Evolutionary conservation across 2,888 invertebrate genomes (phyloP), one percentile per base, ranked within the genome.

Genomic region (Cheiracanthium punctorium): DNA sequence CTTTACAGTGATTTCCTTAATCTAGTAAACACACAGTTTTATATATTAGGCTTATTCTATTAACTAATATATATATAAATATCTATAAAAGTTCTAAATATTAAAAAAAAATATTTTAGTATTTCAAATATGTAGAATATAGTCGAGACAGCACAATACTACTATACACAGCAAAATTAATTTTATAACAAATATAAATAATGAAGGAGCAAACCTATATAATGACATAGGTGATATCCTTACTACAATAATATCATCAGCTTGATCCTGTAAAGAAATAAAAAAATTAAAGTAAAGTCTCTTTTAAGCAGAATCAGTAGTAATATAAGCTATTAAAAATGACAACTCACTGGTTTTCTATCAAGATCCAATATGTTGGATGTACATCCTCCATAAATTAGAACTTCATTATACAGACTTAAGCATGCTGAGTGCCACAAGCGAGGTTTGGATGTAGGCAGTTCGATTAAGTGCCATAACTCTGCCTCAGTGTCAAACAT

Each of bases 341-440:
- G n/a, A 5, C 29, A 29, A 33, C 86, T 87, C 76, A 87, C 87
- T 29, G 88, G 81, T n/a, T 74, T 71, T 70, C 80, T 74, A 2
- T 75, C 72, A 4, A 80, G 67, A 28, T 88, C 87, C 32, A 89
- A 89, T 71, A 92, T 91, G 88, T 92, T 91, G 67, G 89, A 90
- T 33, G 81, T 89, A 86, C 91, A 91, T 2, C 92, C 92, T 20
- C 92, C 92, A 90, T 90, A 91, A 48, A 92, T 89, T 4, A 92
- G 82, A 2, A 92, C 89, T 76, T 91, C 90, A 7, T 82, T 81
- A 71, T 71, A 88, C 14, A 77, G 12, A 4, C 89, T 90, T 37
- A 90, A 80, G 52, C 89, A 89, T 5, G 91, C 90, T 5, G 91
- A 91, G 88, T 92, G 92, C 92, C 92, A 92, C 7, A 92, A 88